A percentile compares a stretch with the other conserved stretches of the same genome.
phyloP scores from a whole-genome alignment of 2,888 invertebrate species.

The Hirudinaria manillensis region DNA sequence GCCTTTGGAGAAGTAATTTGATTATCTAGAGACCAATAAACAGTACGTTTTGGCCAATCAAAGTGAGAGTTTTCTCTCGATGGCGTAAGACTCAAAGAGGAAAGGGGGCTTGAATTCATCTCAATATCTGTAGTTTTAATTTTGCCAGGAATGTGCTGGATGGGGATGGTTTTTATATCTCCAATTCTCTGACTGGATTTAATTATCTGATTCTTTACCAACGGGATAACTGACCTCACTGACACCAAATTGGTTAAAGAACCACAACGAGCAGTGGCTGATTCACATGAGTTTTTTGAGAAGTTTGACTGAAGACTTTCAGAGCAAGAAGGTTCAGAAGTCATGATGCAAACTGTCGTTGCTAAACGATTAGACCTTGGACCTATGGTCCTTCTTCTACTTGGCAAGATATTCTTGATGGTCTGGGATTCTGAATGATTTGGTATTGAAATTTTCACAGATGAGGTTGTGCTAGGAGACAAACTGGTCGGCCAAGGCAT shows the following conservation, averaged over 20 bases:
- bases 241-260: not conserved
- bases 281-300: not conserved
- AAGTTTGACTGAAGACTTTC: not conserved
- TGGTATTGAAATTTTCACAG: not conserved
- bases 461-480: not conserved
- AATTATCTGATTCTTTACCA: not conserved
- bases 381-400: not conserved
- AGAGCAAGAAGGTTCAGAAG: not conserved
- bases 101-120: not conserved
- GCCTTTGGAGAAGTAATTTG: not conserved
- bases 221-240: conserved; percentile 5
- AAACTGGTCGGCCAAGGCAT: not conserved
- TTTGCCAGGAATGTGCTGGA: conserved; percentile 7
- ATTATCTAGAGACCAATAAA: conserved; percentile 1
- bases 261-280: not conserved
- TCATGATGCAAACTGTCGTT: not conserved
- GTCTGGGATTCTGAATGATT: too few species aligned
- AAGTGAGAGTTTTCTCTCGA: not conserved
- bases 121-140: not conserved
- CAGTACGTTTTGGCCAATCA: not conserved
- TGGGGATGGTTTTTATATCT: conserved; percentile 19
- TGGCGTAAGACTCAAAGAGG: not conserved
- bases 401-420: too few species aligned
- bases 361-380: not conserved
- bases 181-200: conserved; percentile 12